phyloP scores from a whole-genome alignment of 2,888 invertebrate species.

The Chaetoderma sp. region DNA sequence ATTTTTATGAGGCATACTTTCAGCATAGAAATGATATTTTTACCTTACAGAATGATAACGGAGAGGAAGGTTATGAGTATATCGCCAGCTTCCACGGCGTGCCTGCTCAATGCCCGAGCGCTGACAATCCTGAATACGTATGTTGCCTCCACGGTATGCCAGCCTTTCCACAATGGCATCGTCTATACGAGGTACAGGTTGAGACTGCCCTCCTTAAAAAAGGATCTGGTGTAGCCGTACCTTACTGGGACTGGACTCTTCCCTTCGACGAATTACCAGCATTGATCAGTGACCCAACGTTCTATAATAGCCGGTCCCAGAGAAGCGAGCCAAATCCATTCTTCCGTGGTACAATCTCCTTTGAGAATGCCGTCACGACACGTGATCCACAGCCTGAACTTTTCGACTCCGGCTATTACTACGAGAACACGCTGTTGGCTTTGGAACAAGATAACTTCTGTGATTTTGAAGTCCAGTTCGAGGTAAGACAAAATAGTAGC shows the following conservation, averaged over 20 bases:
- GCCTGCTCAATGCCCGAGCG: slow-evolving; percentile 31
- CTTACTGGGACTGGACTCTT: slow-evolving; percentile 38
- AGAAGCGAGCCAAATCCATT: slow-evolving; percentile 30
- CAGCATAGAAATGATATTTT: too few relatives aligned
- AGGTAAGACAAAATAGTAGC: too few relatives aligned
- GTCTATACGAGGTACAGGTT: slow-evolving; percentile 33
- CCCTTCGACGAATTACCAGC: slow-evolving; percentile 24
- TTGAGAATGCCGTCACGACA: slow-evolving; percentile 14
- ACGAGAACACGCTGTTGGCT: slow-evolving; percentile 20
- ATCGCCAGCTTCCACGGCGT: slow-evolving; percentile 40
- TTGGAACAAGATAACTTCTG: slow-evolving; percentile 23
- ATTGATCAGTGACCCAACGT: slow-evolving; percentile 24
- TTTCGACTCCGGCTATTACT: slow-evolving; percentile 14
- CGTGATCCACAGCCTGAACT: slow-evolving; percentile 15
- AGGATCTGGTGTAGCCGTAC: slow-evolving; percentile 36
- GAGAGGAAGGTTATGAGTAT: slow-evolving; percentile 29
- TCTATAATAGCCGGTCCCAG: slow-evolving; percentile 26
- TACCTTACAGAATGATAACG: too few relatives aligned
- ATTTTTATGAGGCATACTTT: too few relatives aligned
- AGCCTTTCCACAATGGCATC: slow-evolving; percentile 37
- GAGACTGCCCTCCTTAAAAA: slow-evolving; percentile 32
- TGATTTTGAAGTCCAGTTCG: slow-evolving; percentile 27
- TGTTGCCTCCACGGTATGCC: slow-evolving; percentile 36
- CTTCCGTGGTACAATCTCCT: slow-evolving; percentile 25
- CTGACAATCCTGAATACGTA: slow-evolving; percentile 16